Evolutionary conservation across 2,888 invertebrate genomes (phyloP).

Genomic region (Habroteleia sp.): DNA sequence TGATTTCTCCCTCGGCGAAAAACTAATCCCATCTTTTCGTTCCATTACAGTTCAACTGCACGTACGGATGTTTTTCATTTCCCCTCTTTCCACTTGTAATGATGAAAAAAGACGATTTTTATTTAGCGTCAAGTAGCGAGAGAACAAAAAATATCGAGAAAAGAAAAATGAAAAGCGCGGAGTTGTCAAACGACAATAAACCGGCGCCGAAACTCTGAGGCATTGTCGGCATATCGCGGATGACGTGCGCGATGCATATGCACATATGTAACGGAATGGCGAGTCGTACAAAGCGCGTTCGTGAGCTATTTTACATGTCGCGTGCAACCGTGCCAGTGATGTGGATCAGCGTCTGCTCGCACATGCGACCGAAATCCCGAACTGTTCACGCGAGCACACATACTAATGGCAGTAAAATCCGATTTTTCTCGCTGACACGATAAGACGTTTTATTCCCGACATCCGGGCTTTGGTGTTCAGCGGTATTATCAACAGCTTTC

Average conservation of each 20-base stretch:
- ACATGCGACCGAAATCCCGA: conserved; percentile 24
- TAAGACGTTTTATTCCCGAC: conserved; percentile 5
- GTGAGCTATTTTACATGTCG: conserved; percentile 32
- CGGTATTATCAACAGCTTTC: too few species aligned
- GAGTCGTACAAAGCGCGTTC: conserved; percentile 23
- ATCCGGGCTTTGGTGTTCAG: too few species aligned
- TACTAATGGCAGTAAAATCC: conserved; percentile 6
- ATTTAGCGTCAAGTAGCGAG: conserved; percentile 17
- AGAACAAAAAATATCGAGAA: conserved; percentile 1
- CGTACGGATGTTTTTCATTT: background rate
- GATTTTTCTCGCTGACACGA: conserved; percentile 5
- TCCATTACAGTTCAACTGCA: conserved; percentile 10
- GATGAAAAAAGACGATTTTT: conserved; percentile 16
- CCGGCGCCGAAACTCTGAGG: conserved; percentile 60
- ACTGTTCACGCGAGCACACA: conserved; percentile 22
- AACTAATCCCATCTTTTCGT: conserved; percentile 22
- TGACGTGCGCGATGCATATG: conserved; percentile 56
- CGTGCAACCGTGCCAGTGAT: conserved; percentile 35
- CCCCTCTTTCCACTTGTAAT: background rate
- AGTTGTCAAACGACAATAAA: conserved; percentile 28
- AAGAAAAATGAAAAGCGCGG: conserved; percentile 25
- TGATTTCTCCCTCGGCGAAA: conserved; percentile 4
- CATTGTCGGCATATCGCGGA: conserved; percentile 62
- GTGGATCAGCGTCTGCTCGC: conserved; percentile 43
- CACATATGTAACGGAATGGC: conserved; percentile 2